Evolutionary conservation across 2,113 vertebrate genomes (phyloP).

Genomic region (Chamaea fasciata): DNA sequence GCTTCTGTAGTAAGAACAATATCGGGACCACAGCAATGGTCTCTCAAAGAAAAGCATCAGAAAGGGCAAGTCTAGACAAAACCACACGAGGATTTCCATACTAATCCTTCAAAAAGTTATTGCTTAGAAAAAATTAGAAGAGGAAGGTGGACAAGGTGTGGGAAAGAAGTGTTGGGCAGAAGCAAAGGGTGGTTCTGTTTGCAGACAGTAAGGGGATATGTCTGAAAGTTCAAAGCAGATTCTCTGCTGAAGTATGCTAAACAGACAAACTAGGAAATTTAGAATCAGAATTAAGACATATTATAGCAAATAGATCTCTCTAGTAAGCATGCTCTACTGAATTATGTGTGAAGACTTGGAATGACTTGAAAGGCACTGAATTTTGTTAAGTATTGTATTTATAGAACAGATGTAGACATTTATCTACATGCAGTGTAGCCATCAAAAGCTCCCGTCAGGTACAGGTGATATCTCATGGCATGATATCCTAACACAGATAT

Average conservation of each 20-base stretch:
- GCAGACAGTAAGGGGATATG: neutral
- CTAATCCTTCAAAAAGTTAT: neutral
- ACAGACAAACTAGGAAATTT: neutral
- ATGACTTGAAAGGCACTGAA: neutral
- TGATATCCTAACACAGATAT: neutral
- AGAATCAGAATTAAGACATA: neutral
- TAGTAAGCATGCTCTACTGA: neutral
- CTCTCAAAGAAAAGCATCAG: neutral
- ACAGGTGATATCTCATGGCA: neutral
- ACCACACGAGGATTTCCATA: neutral
- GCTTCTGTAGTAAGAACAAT: neutral
- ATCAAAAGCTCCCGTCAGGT: neutral
- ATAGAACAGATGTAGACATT: neutral
- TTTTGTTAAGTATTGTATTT: neutral
- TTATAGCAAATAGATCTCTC: neutral
- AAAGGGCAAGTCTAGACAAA: neutral
- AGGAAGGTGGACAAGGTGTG: neutral
- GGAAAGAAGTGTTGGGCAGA: neutral
- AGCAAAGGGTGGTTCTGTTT: neutral
- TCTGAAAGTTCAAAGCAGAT: neutral
- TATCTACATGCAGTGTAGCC: neutral
- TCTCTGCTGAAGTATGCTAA: neutral
- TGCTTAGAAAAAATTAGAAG: neutral
- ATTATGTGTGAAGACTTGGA: neutral
- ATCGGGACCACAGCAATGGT: neutral